These are phyloP conservation scores for Luscinia luscinia DNA, from an alignment of 2,797 vertebrate genomes.

Conservation along the genomic window DNA sequence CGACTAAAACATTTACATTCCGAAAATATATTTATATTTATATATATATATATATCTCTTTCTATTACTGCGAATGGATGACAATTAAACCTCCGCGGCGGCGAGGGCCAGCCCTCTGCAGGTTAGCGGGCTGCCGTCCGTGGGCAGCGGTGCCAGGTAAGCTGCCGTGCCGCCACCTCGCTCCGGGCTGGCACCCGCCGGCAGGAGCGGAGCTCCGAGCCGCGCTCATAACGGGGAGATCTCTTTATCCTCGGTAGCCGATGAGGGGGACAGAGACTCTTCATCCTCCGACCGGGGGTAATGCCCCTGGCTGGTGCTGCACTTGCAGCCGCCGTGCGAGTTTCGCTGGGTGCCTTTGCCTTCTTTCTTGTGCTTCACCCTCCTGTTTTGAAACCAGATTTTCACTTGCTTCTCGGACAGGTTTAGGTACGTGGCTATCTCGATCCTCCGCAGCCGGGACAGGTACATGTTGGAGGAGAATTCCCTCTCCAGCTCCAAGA, in stretches of 20 bases:
- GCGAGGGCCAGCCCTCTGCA: not conserved
- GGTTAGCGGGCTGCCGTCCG: not conserved
- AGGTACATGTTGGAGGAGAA: slow-evolving; percentile 99
- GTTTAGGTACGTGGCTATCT: slow-evolving; percentile 96
- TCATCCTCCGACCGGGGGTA: slow-evolving; percentile 94
- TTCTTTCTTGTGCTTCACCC: slow-evolving; percentile 99
- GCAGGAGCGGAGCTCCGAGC: not conserved
- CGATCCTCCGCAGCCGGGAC: slow-evolving; percentile 93
- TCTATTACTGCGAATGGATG: not conserved
- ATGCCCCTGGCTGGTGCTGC: slow-evolving; percentile 85
- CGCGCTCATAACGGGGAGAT: slow-evolving; percentile 83
- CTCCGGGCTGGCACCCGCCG: not conserved
- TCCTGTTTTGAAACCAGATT: slow-evolving; percentile 98
- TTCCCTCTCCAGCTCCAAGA: slow-evolving; percentile 95
- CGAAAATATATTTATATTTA: not conserved
- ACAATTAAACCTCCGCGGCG: not conserved
- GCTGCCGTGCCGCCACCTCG: not conserved
- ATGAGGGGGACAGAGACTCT: slow-evolving; percentile 92
- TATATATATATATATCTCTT: not conserved
- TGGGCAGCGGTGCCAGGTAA: not conserved
- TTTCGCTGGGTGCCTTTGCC: slow-evolving; percentile 91
- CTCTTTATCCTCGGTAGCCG: slow-evolving; percentile 91
- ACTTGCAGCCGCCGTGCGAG: slow-evolving; percentile 90
- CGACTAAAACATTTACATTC: slow-evolving; percentile 53
- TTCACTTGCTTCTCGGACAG: slow-evolving; percentile 98